These are phyloP conservation scores for Aeoliscus strigatus DNA, from an alignment of 2,797 vertebrate species.

Conservation along the genomic window DNA sequence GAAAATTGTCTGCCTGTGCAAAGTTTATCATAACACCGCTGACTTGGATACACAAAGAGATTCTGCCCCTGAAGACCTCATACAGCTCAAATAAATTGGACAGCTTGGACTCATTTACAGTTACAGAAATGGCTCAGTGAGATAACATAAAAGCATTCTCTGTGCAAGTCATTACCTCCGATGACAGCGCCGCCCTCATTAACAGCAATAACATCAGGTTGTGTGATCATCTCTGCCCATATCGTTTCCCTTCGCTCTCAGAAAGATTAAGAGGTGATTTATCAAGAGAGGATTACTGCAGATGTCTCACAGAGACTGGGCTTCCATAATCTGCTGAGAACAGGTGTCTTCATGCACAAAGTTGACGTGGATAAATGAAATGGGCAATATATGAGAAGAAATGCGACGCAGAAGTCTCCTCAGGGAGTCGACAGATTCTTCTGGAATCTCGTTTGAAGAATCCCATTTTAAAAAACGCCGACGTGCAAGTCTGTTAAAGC, in stretches of 20 bases:
- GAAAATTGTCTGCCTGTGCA: constrained; percentile 8
- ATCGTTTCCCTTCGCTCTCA: constrained; percentile 23
- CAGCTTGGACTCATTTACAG: constrained; percentile 10
- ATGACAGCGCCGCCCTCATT: constrained; percentile 17
- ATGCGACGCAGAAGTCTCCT: constrained; percentile 9
- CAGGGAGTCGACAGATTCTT: not conserved
- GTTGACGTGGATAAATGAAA: constrained; percentile 27
- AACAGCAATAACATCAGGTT: constrained; percentile 24
- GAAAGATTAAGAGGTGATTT: constrained; percentile 39
- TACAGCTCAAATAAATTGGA: constrained; percentile 6
- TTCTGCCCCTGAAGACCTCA: constrained; percentile 8
- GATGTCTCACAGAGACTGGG: constrained; percentile 24
- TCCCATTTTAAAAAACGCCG: not conserved
- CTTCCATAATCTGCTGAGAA: constrained; percentile 19
- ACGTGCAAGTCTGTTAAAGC: too few species aligned
- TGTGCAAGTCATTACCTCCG: not conserved
- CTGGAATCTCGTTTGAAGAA: not conserved
- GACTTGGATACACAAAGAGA: constrained; percentile 12
- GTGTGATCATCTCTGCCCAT: constrained; percentile 27
- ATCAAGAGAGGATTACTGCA: constrained; percentile 31
- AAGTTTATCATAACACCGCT: constrained; percentile 33
- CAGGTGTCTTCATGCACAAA: constrained; percentile 21
- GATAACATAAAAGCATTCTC: too few species aligned
- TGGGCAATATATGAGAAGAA: constrained; percentile 10
- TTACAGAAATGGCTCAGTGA: not conserved